These are phyloP conservation scores for Mormyrops attenuatus DNA, from an alignment of 2,797 vertebrate genomes.

Conservation along the genomic window DNA sequence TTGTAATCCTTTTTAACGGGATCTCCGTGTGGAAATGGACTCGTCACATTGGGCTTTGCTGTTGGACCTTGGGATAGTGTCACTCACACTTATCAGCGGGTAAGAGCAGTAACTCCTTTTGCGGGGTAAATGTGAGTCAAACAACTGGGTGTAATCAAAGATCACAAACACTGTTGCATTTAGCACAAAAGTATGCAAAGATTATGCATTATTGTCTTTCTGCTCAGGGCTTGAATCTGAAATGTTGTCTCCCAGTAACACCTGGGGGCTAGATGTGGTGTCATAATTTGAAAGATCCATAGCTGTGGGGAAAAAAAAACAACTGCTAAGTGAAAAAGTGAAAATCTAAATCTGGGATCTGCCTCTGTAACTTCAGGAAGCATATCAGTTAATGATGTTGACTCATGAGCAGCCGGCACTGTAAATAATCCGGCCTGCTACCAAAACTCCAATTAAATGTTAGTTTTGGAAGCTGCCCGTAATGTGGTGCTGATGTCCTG, in stretches of 20 bases:
- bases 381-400: neutral
- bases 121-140: neutral
- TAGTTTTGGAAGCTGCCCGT: neutral
- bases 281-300: conserved; percentile 2
- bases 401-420: neutral
- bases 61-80: neutral
- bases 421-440: neutral
- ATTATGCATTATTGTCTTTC: neutral
- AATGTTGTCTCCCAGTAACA: neutral
- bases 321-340: neutral
- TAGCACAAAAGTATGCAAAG: neutral
- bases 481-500: neutral
- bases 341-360: conserved; percentile 7
- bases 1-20: neutral
- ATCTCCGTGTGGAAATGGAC: neutral
- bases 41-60: neutral
- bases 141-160: neutral
- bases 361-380: neutral
- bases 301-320: neutral
- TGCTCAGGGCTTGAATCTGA: conserved; percentile 1
- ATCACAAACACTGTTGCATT: neutral
- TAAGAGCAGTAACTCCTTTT: neutral
- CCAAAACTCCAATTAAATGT: conserved; percentile 1
- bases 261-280: conserved; percentile 1
- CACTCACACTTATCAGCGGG: neutral